A percentile compares a stretch with the other conserved stretches of the same genome.
These are phyloP conservation scores for Gymnothorax reevesii DNA, from an alignment of 2,797 vertebrate genomes.

Conservation along the genomic window DNA sequence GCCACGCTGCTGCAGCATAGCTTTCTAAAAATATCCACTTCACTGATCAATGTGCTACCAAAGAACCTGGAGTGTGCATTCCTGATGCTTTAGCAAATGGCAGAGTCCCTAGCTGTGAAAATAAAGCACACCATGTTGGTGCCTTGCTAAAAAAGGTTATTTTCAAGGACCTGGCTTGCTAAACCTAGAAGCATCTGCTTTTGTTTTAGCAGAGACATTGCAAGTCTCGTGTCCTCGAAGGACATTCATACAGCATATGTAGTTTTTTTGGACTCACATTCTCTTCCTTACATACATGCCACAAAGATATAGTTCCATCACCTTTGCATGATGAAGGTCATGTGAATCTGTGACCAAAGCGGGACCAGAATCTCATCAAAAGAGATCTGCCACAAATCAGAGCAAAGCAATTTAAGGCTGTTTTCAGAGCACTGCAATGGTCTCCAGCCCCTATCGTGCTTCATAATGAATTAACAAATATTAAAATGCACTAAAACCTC, in stretches of 20 bases:
- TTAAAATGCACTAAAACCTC: neutral
- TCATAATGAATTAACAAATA: neutral
- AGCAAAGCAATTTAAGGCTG: neutral
- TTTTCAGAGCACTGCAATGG: neutral
- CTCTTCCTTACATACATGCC: neutral
- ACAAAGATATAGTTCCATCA: neutral
- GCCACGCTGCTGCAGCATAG: conserved; percentile 22
- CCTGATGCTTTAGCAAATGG: conserved; percentile 24
- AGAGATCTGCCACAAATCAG: neutral
- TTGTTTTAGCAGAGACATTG: neutral
- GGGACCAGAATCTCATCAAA: neutral
- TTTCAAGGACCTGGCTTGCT: conserved; percentile 16
- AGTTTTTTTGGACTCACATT: too few relatives aligned
- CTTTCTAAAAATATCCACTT: conserved; percentile 42
- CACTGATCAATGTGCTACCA: conserved; percentile 28
- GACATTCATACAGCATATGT: neutral
- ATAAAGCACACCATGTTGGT: conserved; percentile 3
- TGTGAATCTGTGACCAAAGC: neutral
- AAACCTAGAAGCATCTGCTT: neutral
- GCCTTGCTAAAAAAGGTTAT: conserved; percentile 27
- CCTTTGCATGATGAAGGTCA: neutral
- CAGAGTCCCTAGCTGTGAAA: conserved; percentile 11
- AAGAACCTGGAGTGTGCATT: conserved; percentile 20
- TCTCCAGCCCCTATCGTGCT: neutral
- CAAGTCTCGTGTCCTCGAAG: neutral